Percentiles rank a stretch among this genome's conserved stretches.
phyloP scores from a whole-genome alignment of 2,113 vertebrate genomes.

The Ploceus nigricollis region DNA sequence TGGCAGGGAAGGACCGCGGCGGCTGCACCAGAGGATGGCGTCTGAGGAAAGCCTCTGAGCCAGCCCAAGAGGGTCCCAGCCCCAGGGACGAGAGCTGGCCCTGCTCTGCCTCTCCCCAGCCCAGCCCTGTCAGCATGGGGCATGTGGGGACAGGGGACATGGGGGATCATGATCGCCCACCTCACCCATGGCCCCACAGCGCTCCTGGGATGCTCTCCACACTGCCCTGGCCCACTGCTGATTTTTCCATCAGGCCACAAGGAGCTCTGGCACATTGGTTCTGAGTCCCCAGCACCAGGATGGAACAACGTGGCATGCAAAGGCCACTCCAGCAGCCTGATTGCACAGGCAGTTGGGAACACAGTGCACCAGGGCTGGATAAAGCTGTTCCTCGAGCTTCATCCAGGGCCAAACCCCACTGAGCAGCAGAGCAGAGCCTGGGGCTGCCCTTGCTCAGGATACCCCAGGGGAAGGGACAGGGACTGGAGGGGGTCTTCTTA shows the following conservation, averaged over 20 bases:
- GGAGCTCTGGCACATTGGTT: background rate
- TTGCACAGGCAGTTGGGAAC: background rate
- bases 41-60: background rate
- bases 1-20: background rate
- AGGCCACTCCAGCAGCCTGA: background rate
- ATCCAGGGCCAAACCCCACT: background rate
- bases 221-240: background rate
- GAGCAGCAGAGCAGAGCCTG: background rate
- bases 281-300: background rate
- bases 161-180: background rate
- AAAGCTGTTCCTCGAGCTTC: background rate
- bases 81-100: background rate
- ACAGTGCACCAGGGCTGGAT: background rate
- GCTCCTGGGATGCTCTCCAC: rapidly evolving
- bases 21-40: background rate
- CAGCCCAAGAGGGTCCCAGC: rapidly evolving
- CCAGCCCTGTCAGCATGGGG: background rate
- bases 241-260: background rate
- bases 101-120: background rate
- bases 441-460: background rate
- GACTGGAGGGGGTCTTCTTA: background rate
- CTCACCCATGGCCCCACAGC: rapidly evolving
- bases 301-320: rapidly evolving
- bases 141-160: background rate
- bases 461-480: background rate